Conservation (phyloP, 2,797 vertebrate species). For the Oryzias sinensis region DNA sequence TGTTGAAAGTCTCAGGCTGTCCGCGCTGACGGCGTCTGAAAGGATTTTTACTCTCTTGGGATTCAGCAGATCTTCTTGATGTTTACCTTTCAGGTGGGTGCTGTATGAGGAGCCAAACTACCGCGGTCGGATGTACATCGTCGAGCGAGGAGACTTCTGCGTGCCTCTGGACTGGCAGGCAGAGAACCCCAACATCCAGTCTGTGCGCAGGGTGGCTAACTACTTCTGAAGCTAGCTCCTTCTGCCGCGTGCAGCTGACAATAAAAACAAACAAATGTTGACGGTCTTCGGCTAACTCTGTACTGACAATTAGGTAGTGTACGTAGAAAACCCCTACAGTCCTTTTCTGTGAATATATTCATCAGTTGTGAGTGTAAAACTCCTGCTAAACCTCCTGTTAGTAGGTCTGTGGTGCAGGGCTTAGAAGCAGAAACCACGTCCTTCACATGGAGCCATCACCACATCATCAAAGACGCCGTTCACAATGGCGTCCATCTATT, state of each 20-base stretch:
- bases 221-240: conserved; percentile 79
- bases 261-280: conserved; percentile 63
- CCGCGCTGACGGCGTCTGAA: too few species aligned
- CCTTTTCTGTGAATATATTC: conserved; percentile 26
- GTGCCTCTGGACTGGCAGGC: conserved; percentile 85
- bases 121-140: conserved; percentile 88
- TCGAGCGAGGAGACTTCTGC: conserved; percentile 87
- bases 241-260: conserved; percentile 37
- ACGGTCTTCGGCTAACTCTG: conserved; percentile 59
- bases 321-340: conserved; percentile 21
- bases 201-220: conserved; percentile 86
- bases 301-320: conserved; percentile 62
- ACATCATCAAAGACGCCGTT: too few species aligned
- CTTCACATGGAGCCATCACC: conserved; percentile 52
- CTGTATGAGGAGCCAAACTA: conserved; percentile 94
- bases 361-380: conserved; percentile 20
- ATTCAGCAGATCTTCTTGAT: not conserved
- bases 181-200: conserved; percentile 85
- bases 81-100: conserved; percentile 81
- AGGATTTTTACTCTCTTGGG: too few species aligned
- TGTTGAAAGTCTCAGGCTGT: too few species aligned
- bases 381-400: conserved; percentile 19
- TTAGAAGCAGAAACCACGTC: conserved; percentile 21
- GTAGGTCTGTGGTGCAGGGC: conserved; percentile 43
- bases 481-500: conserved; percentile 18